Evolutionary conservation across 2,888 invertebrate species (phyloP), one percentile per base, ranked within the genome.

Genomic region (Acronicta alni): DNA sequence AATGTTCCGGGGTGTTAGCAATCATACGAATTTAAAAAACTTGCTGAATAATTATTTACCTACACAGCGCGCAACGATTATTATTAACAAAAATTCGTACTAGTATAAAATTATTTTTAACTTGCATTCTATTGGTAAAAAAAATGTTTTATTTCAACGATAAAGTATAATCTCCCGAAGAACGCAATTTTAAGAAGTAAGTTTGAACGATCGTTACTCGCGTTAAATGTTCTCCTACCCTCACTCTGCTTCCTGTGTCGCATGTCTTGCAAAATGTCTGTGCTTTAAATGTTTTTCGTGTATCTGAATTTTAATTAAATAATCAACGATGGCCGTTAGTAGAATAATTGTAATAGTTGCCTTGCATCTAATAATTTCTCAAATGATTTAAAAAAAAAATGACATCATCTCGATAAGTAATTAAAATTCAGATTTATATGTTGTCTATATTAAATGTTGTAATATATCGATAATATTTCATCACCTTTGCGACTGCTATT

Each of bases 181-280:
- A 39, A 18, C 15, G 15, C 16, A 26, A 47, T 8, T 47, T 17
- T 14, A 26, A 35, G 32, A 14, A 20, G 45, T 43, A 16, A 35
- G 35, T 12, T 23, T 38, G 15, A 3, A 15, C 8, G 23, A 7
- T 8, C 18, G 14, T 12, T 12, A 15, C 1, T 37, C 56, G 32
- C 18, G 17, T 26, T 32, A 18, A 39, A n/a, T 9, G 26, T 15
- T n/a, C 6, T 32, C 18, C 10, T 32, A 47, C 10, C 32, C 12
- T 47, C 48, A 56, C 67, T 38, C 38, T 60, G 81, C 82, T 83
- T 82, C 45, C 41, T 82, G 76, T 85, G 78, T 84, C 78, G 84
- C 84, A 83, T 82, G 84, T 72, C 58, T 58, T 60, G 62, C 57
- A 60, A 17, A 61, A 58, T 75, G 62, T 74, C 54, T 58, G 53